Evolutionary conservation across 2,797 vertebrate species (phyloP).

Genomic region (Sandelia bainsii): DNA sequence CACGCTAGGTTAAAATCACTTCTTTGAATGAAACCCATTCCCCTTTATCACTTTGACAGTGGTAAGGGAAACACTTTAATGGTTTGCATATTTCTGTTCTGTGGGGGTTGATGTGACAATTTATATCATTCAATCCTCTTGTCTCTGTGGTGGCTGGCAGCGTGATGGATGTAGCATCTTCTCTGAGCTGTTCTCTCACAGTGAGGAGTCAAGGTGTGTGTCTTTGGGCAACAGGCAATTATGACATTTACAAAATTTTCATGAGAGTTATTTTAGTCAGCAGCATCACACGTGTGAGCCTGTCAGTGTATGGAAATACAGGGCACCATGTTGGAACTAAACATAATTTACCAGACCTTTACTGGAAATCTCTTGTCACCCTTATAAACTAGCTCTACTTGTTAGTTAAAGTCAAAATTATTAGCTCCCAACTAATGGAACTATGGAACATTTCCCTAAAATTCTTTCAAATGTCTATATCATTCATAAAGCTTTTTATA

Average conservation of each 20-base stretch:
- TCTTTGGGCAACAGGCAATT: constrained; percentile 33
- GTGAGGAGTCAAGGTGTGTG: constrained; percentile 31
- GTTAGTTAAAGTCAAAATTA: not conserved
- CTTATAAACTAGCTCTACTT: not conserved
- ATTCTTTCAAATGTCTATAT: too few relatives aligned
- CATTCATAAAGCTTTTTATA: too few relatives aligned
- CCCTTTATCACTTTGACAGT: constrained; percentile 29
- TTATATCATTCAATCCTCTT: constrained; percentile 18
- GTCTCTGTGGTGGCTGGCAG: constrained; percentile 11
- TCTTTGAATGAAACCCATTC: constrained; percentile 23
- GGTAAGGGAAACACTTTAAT: constrained; percentile 7
- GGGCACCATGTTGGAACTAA: constrained; percentile 1
- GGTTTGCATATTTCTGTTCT: constrained; percentile 30
- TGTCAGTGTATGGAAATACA: constrained; percentile 16
- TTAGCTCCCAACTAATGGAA: too few relatives aligned
- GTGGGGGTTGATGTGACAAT: constrained; percentile 25
- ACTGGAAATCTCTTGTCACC: constrained; percentile 9
- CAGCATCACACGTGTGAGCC: constrained; percentile 10
- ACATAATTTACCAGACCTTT: constrained; percentile 3
- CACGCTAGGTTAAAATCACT: constrained; percentile 46
- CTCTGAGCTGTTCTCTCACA: constrained; percentile 3
- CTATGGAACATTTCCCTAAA: too few relatives aligned
- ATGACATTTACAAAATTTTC: constrained; percentile 44
- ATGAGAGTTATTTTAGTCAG: constrained; percentile 34
- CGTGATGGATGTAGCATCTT: constrained; percentile 1